A percentile compares a stretch with the other conserved stretches of the same genome.
Evolutionary conservation across 2,113 vertebrate species (phyloP).

Genomic region (Amblyopsis rosae): DNA sequence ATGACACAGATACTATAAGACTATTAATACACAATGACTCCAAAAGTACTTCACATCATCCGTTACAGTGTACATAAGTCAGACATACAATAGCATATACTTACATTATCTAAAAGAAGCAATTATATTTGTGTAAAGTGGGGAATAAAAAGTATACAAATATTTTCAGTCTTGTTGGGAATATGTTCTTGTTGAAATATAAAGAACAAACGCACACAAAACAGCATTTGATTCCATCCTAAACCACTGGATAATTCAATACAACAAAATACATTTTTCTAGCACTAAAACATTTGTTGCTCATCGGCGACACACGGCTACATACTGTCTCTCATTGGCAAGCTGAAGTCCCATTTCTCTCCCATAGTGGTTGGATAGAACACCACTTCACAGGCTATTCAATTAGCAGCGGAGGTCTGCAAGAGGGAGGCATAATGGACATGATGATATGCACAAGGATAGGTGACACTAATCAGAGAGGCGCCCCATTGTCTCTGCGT

Average conservation of each 20-base stretch:
- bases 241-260: not conserved
- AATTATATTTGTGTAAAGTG: no score
- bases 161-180: no score
- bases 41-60: no score
- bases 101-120: no score
- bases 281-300: conserved; percentile 45
- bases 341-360: conserved; percentile 54
- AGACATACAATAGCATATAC: no score
- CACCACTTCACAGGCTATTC: conserved; percentile 73
- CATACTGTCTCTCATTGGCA: conserved; percentile 35
- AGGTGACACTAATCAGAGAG: conserved; percentile 75
- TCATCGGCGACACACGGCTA: conserved; percentile 37
- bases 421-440: conserved; percentile 69
- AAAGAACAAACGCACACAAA: no score
- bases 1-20: no score
- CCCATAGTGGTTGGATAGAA: conserved; percentile 60
- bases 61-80: no score
- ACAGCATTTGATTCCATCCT: not conserved
- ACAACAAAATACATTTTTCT: not conserved
- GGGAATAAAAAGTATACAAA: no score
- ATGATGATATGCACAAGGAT: conserved; percentile 76
- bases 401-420: conserved; percentile 69
- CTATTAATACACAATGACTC: no score
- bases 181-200: no score
- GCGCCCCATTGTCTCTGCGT: conserved; percentile 71